These are phyloP conservation scores for Resseliella maxima DNA, from an alignment of 2,888 invertebrate genomes.

Conservation along the genomic window DNA sequence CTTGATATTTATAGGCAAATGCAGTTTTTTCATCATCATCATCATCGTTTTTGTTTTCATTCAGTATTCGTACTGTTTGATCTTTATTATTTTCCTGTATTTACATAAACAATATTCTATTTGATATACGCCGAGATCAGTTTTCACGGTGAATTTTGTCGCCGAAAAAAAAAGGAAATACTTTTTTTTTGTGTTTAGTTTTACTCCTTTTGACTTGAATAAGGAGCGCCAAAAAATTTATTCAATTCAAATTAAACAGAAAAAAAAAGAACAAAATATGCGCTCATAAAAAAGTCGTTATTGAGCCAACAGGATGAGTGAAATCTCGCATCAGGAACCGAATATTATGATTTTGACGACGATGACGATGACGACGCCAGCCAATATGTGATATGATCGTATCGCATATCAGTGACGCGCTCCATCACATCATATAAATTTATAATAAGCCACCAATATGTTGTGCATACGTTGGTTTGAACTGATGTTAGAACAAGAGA, in stretches of 20 bases:
- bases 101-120: background rate
- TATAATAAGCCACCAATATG: constrained; percentile 54
- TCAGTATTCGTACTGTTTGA: constrained; percentile 27
- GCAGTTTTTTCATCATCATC: no score
- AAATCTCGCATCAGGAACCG: constrained; percentile 35
- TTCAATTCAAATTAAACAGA: background rate
- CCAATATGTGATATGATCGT: background rate
- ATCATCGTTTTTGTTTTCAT: no score
- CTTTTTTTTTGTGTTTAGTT: background rate
- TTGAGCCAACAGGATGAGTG: constrained; percentile 30
- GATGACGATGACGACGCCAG: constrained; percentile 45
- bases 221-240: background rate
- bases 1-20: constrained; percentile 38
- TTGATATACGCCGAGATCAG: constrained; percentile 33
- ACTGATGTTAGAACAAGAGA: background rate
- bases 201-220: background rate
- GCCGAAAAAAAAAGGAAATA: constrained; percentile 1
- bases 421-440: constrained; percentile 51
- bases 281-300: constrained; percentile 13
- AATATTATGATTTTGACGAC: background rate
- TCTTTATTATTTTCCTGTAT: constrained; percentile 36
- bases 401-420: constrained; percentile 14
- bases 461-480: background rate
- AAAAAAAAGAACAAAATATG: background rate
- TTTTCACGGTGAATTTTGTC: background rate